Evolutionary conservation across 1,140 invertebrate species (phyloP), one percentile per base, ranked within the genome.

Genomic region (Drosophila gunungcola): DNA sequence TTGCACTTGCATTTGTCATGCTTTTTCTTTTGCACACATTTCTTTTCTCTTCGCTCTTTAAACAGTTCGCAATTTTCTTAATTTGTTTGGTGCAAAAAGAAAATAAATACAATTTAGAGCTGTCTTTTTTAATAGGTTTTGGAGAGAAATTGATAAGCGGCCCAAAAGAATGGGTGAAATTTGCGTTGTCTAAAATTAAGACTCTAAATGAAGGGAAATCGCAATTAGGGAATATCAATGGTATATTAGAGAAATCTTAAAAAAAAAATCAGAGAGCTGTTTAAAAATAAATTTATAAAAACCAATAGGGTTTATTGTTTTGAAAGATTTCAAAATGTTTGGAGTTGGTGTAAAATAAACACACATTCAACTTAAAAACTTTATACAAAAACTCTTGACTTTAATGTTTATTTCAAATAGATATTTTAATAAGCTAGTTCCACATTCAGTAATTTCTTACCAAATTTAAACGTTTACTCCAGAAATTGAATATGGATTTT

Each of bases 1-100:
- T 67, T 49, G 56, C 63, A 56, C 52, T 63, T 72, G 78, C 78
- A 88, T 85, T 85, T 82, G 82, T 85, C 76, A 85, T 85, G 82
- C 69, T 85, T 86, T 85, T 83, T 83, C 56, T 64, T 80, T 61
- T 52, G 54, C 54, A 60, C 27, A 63, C 43, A 41, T 73, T 54
- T 52, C 45, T 62, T 67, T 67, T 67, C 46, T 63, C 45, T 52
- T 49, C 39, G 51, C 51, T 48, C 12, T 12, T 57, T 64, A 81
- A 81, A 78, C 60, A 53, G 52, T 64, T 73, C 65, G 73, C 80
- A 83, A 83, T 83, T 83, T 83, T 84, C 75, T 72, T 67, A 39
- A 75, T 75, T 78, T 73, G 45, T 78, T 78, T 64, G 60, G 38
- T 54, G 51, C 49, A 61, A 72, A 58, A 76, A 46, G n/a, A 46